Evolutionary conservation across 2,113 vertebrate species (phyloP), one percentile per base, ranked within the genome.

Genomic region (Platycercus adscitus): DNA sequence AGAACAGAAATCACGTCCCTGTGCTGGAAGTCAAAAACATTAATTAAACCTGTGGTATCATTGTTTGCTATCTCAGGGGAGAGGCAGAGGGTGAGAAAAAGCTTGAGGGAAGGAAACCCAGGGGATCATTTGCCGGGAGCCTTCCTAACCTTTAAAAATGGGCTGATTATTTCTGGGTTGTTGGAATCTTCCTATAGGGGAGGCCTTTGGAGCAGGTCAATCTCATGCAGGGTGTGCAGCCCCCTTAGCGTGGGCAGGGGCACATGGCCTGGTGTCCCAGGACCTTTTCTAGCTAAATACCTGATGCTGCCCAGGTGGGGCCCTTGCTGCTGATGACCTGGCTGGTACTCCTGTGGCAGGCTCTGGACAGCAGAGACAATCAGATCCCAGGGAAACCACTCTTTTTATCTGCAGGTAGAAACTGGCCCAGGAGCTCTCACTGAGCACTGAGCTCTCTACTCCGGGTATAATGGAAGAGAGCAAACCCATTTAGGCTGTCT

Each of bases 71-170:
- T 96, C 95, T 95, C 69, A 63, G 35, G 80, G 83, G 89, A 95
- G 95, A 89, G 90, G 86, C 91, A 93, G 64, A 90, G 70, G 73
- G 91, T 95, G 94, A 95, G 93, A 95, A 96, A 95, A 92, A 91
- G 81, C 81, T 82, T 2, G 0, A 11, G 84, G 69, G 65, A 81
- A 96, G 60, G 83, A 95, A 96, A 92, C 61, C 28, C 11, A 26
- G 19, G 25, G 50, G 20, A 89, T 18, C 33, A 64, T 71, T 92
- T 91, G 35, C 4, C 41, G 61, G 53, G 41, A 96, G 55, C 58
- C 75, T 90, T 92, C 55, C 68, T 73, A 70, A 73, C 46, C 64
- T 70, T 92, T 90, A 56, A 61, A 92, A 94, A 61, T 37, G 35
- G 55, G 17, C 35, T 78, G 64, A n/a, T 66, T 75, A 63, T 81